Base-by-base conservation (phyloP, 2,888 invertebrate species). In the Caenorhabditis uteleia region DNA sequence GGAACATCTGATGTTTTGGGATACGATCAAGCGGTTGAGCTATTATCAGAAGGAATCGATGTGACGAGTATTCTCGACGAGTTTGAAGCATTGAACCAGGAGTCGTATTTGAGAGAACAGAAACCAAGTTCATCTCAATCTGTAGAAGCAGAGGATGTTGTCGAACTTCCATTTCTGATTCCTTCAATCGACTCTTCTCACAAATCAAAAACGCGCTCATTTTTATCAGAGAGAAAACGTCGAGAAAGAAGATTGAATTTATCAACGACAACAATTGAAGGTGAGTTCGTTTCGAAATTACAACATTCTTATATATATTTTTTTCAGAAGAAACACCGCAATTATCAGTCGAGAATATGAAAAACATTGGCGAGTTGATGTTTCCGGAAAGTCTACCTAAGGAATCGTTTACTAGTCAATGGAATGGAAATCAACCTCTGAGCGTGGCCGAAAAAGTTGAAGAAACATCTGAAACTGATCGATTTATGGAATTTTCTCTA, bases 101-200 rank as follows among this genome's bases (percentile, higher is more conserved):
- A 16, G 29, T n/a, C 21, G 16, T 56, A 56, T 44, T 33, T 48
- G 18, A 44, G 49, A 12, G 61, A 61, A 6, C 61, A 64, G 14
- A 33, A 54, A 26, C 57, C 64, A 23, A 54, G 64, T 18, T 54
- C 64, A n/a, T 64, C 64, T 29, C 49, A 44, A 23, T 10, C 40
- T 3, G 14, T 6, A 7, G 36, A 48, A 48, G 23, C 20, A 8
- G 43, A 43, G 6, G 47, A 51, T 21, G 53, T 39, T 2, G 18
- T 38, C 4, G 29, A 18, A 2, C 39, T 53, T 10, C 62, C 62
- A 10, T 57, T 62, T 26, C 14, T 57, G 14, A 48, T 62, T 16
- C 44, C 26, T 26, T n/a, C n/a, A n/a, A n/a, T n/a, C 31, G 12
- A 14, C 12, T 31, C 31, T 31, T 8, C 8, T 31, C 31, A 8